Evolutionary conservation across 2,797 vertebrate species (phyloP), one percentile per base, ranked within the genome.

Genomic region (Tolypeutes matacus): DNA sequence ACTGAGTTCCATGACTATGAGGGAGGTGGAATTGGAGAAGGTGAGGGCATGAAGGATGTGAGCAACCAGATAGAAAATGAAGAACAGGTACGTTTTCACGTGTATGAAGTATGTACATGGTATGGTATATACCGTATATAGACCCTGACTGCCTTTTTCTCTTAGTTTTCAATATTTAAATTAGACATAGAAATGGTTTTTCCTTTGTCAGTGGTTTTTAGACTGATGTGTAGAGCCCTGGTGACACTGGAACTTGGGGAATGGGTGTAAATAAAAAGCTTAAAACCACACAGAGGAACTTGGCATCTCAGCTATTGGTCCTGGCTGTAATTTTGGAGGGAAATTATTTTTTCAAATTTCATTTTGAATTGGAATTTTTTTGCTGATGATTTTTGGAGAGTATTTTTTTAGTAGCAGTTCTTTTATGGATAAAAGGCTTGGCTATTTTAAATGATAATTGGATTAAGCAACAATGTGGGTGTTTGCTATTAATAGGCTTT

Each of bases 11-110:
- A 99, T 72, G 99, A 99, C 97, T 99, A 99, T 0, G 99, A 99
- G 82, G 99, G 99, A 0, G 99, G 99, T 6, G 99, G 99, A 21
- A 99, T 99, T 51, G 99, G 99, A 97, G 99, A 99, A 96, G 99
- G 99, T 3, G 99, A 99, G 94, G 99, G 99, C 87, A 96, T 96
- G 96, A 99, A 99, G 97, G 99, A 99, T 60, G 99, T 99, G 97
- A 99, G 99, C 20, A 99, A 99, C 97, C 99, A 99, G 98, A 99
- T 99, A 92, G 99, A 99, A 98, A 99, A 99, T 23, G 99, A 99
- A 98, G 99, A 99, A 86, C 99, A 99, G 99, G 99, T 99, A 98
- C 88, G 98, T 97, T 67, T 81, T 36, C 56, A 49, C 7, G 13
- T 31, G 8, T 1, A 6, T 56, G 27, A 64, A 62, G 36, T 39